These are phyloP conservation scores for Scartelaos histophorus DNA, from an alignment of 2,113 vertebrate species.

Conservation along the genomic window DNA sequence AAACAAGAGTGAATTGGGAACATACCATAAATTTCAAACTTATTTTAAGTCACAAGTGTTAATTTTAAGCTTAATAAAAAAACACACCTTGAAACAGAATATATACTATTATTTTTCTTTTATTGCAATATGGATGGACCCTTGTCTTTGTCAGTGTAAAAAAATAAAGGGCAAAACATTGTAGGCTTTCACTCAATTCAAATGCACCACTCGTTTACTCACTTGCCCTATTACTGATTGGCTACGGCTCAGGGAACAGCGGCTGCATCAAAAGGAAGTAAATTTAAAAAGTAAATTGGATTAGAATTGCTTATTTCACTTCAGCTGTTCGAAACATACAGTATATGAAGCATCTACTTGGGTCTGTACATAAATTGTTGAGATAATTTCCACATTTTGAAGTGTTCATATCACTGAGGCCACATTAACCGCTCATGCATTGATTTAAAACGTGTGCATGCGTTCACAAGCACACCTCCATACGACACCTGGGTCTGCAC, in stretches of 20 bases:
- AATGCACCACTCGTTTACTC: not conserved
- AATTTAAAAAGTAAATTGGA: slow-evolving; percentile 6
- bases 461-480: slow-evolving; percentile 44
- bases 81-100: no score
- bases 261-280: slow-evolving; percentile 1
- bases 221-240: not conserved
- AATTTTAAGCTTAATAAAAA: no score
- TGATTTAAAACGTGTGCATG: slow-evolving; percentile 2
- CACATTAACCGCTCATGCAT: slow-evolving; percentile 4
- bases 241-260: not conserved
- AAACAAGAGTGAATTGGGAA: no score
- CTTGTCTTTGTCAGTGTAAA: no score
- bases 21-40: no score
- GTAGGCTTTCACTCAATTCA: not conserved
- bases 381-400: slow-evolving; percentile 10
- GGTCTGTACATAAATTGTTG: not conserved
- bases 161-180: not conserved
- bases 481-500: slow-evolving; percentile 70
- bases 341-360: slow-evolving; percentile 7
- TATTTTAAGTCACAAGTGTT: no score
- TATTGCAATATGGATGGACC: no score
- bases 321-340: not conserved
- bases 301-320: slow-evolving; percentile 1
- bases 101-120: no score
- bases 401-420: slow-evolving; percentile 1